Conservation (phyloP, 37 sponge, comb jelly and placozoan species). For the Corticium candelabrum region DNA sequence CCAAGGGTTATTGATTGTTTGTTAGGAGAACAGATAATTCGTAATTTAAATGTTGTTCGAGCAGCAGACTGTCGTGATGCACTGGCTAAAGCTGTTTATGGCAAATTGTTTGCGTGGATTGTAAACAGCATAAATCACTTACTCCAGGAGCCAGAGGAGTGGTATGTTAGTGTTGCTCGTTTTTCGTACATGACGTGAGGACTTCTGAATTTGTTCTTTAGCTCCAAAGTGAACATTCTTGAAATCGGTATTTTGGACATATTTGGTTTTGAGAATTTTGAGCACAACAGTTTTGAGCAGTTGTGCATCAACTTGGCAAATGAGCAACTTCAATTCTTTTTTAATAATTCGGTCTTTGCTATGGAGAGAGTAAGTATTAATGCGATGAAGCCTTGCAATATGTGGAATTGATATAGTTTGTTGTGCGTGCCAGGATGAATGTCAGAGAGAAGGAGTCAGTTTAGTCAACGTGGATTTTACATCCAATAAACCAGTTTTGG, state of each 20-base stretch:
- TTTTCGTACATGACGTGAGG: no score
- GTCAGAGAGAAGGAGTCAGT: constrained; percentile 35
- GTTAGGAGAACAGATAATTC: constrained; percentile 39
- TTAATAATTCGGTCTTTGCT: constrained; percentile 45
- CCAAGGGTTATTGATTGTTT: no score
- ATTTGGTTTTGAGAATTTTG: constrained; percentile 51
- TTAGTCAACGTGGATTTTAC: constrained; percentile 33
- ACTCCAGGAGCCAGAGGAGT: constrained; percentile 18
- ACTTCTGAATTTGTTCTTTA: neutral
- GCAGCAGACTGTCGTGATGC: constrained; percentile 47
- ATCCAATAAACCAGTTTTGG: constrained; percentile 42
- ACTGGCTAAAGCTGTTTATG: constrained; percentile 29
- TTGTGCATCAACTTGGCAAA: constrained; percentile 53
- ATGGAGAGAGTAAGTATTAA: constrained; percentile 16
- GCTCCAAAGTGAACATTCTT: neutral
- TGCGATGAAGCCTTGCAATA: no score
- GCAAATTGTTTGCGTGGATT: constrained; percentile 17
- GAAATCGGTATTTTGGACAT: constrained; percentile 44
- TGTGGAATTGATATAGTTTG: no score
- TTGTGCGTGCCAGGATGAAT: constrained; percentile 24
- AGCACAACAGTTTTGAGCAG: constrained; percentile 42
- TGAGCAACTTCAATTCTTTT: constrained; percentile 53
- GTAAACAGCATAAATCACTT: constrained; percentile 35
- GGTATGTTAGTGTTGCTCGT: neutral
- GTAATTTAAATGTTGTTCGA: constrained; percentile 27